Conservation (phyloP, 2,113 vertebrate genomes). For the Cynocephalus volans region DNA sequence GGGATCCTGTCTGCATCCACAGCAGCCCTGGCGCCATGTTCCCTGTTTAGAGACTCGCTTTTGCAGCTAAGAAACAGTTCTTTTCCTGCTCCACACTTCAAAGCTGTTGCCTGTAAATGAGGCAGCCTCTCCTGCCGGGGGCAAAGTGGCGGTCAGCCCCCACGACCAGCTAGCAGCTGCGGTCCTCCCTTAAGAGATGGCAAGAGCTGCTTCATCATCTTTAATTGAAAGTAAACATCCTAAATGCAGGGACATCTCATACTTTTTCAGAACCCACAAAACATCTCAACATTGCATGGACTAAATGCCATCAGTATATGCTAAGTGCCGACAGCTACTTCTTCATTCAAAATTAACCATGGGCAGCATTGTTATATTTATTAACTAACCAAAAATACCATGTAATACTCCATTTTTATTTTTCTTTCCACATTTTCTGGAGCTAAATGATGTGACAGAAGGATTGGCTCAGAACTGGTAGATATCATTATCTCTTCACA, state of each 20-base stretch:
- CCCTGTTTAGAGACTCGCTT: no score
- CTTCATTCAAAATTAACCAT: constrained; percentile 11
- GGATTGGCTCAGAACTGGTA: neutral
- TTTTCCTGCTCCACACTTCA: no score
- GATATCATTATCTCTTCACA: neutral
- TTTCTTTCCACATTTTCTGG: neutral
- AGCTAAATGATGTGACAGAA: neutral
- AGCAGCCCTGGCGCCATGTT: no score
- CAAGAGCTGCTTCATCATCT: neutral
- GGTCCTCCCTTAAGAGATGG: no score
- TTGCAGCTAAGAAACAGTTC: no score
- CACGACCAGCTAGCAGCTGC: no score
- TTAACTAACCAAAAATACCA: constrained; percentile 16
- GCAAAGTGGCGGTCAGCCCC: no score
- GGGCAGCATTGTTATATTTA: neutral
- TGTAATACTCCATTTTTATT: neutral
- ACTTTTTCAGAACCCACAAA: neutral
- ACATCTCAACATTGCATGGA: neutral
- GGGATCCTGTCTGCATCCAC: no score
- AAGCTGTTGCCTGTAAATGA: no score
- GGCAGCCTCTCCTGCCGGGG: no score
- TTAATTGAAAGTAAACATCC: neutral
- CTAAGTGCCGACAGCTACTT: neutral
- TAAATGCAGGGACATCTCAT: neutral
- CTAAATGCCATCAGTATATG: neutral